These are phyloP conservation scores for Micronisus gabar DNA, from an alignment of 2,113 vertebrate species.

Conservation along the genomic window DNA sequence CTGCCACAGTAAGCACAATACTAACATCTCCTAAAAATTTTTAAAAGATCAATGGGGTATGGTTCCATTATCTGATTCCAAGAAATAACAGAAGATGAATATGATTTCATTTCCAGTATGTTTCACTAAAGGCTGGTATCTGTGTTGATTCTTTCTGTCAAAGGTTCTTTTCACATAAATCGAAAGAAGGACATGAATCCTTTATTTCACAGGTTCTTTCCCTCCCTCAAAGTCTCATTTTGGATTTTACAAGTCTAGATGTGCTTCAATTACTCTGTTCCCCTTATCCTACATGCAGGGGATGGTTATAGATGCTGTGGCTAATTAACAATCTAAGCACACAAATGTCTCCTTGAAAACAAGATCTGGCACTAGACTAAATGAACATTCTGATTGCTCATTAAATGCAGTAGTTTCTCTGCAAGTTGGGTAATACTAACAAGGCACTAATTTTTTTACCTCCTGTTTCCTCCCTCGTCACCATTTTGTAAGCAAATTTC, in stretches of 20 bases:
- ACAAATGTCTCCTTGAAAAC: slow-evolving; percentile 52
- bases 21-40: not conserved
- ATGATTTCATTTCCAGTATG: not conserved
- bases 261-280: not conserved
- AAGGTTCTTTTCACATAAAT: not conserved
- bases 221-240: not conserved
- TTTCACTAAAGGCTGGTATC: not conserved
- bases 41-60: accelerated
- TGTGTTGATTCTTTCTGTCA: not conserved
- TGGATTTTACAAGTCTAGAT: slow-evolving; percentile 9
- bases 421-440: not conserved
- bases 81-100: not conserved
- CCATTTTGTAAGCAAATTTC: not conserved
- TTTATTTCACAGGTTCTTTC: not conserved
- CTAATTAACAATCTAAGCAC: slow-evolving; percentile 26
- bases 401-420: slow-evolving; percentile 39
- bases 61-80: not conserved
- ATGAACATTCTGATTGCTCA: slow-evolving; percentile 57
- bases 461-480: not conserved
- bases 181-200: not conserved
- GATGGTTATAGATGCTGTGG: slow-evolving; percentile 5
- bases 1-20: not conserved
- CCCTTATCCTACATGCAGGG: not conserved
- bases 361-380: slow-evolving; percentile 53
- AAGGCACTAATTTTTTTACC: not conserved